A percentile compares a stretch with the other conserved stretches of the same genome.
phyloP scores from a whole-genome alignment of 2,888 invertebrate species.

The Protophormia terraenovae region DNA sequence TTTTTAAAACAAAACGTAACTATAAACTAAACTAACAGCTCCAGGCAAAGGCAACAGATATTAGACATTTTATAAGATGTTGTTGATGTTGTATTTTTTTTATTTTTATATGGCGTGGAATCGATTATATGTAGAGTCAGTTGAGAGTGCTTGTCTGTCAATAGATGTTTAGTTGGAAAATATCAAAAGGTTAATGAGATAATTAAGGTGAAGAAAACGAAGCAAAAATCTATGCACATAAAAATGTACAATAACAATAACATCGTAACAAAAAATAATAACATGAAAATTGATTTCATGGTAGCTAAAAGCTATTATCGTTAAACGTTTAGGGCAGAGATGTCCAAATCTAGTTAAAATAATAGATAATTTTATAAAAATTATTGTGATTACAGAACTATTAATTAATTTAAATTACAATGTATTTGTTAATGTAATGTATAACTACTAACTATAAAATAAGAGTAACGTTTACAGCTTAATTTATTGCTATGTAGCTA shows the following conservation, averaged over 20 bases:
- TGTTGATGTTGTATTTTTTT: neutral
- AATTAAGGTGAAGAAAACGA: constrained; percentile 64
- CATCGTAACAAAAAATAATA: constrained; percentile 6
- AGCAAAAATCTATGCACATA: constrained; percentile 4
- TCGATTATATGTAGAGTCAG: constrained; percentile 35
- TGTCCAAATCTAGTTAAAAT: constrained; percentile 22
- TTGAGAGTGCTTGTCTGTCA: constrained; percentile 40
- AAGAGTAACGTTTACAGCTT: no score
- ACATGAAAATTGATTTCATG: constrained; percentile 16
- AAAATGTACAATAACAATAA: constrained; percentile 27
- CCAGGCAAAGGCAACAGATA: neutral
- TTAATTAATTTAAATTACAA: neutral
- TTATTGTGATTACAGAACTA: neutral
- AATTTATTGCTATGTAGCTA: no score
- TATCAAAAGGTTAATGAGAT: constrained; percentile 68
- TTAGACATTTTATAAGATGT: neutral
- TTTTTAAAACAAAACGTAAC: no score
- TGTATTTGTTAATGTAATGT: no score
- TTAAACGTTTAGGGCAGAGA: constrained; percentile 24
- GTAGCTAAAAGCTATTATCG: constrained; percentile 49
- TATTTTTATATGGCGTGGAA: neutral
- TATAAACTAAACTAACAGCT: neutral
- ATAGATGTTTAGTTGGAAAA: constrained; percentile 59
- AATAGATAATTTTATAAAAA: neutral
- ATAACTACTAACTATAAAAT: no score